Percentiles rank a stretch among this genome's conserved stretches.
Conservation (phyloP, 2,888 invertebrate species). For the Gnatocerus cornutus region DNA sequence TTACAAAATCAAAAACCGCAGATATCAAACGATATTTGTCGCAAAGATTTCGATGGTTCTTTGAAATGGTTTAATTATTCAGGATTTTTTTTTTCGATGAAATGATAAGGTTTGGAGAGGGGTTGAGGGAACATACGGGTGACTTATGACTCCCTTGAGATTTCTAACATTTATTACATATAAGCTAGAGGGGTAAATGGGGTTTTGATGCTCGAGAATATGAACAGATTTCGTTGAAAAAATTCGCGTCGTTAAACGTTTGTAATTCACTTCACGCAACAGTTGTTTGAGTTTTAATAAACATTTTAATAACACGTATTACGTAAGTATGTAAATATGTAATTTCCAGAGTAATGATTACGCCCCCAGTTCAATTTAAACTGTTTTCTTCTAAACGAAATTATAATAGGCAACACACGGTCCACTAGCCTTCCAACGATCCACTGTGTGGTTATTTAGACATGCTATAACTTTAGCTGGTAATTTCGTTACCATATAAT, state of each 20-base stretch:
- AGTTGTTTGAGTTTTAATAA: slow-evolving; percentile 45
- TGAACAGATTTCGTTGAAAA: slow-evolving; percentile 24
- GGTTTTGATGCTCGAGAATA: slow-evolving; percentile 39
- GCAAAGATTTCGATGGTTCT: slow-evolving; percentile 55
- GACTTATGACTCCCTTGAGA: slow-evolving; percentile 49
- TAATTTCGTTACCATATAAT: slow-evolving; percentile 65
- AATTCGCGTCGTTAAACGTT: slow-evolving; percentile 1
- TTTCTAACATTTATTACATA: slow-evolving; percentile 52
- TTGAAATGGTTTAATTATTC: slow-evolving; percentile 37
- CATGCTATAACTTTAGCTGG: slow-evolving; percentile 57
- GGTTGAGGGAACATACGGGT: slow-evolving; percentile 51
- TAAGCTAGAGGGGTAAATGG: slow-evolving; percentile 42
- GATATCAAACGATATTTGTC: slow-evolving; percentile 63
- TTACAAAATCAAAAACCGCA: slow-evolving; percentile 54
- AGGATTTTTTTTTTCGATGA: slow-evolving; percentile 24
- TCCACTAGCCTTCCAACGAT: slow-evolving; percentile 57
- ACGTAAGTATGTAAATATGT: slow-evolving; percentile 60
- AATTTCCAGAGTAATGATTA: slow-evolving; percentile 59
- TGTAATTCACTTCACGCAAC: slow-evolving; percentile 47
- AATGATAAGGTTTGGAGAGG: slow-evolving; percentile 38
- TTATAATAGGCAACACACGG: slow-evolving; percentile 60
- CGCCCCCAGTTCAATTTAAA: slow-evolving; percentile 62
- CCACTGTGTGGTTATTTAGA: slow-evolving; percentile 55
- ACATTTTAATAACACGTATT: slow-evolving; percentile 40
- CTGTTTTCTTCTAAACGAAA: slow-evolving; percentile 52